Base-by-base conservation (phyloP, 1,140 invertebrate genomes). In the Gonioctena quinquepunctata region DNA sequence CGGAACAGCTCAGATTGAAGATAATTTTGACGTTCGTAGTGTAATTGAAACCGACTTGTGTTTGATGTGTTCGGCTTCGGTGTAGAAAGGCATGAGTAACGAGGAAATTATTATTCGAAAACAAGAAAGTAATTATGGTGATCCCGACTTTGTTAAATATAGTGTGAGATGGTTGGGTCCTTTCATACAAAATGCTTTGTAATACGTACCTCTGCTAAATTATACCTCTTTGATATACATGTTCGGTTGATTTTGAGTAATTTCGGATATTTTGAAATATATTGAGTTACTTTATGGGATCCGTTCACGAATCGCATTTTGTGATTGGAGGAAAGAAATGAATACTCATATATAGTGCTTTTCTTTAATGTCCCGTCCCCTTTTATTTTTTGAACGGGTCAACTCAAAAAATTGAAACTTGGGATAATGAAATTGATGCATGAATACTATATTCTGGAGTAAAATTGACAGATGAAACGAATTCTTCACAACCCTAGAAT, bases 61-160 rank as follows among this genome's bases (percentile, higher is more conserved):
- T 62, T 62, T 62, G 60, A 62, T 62, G 27, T 42, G 18, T 33
- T 62, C 27, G 60, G 60, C 27, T 19, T 1, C 22, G n/a, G 52
- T 54, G 52, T 54, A 54, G 52, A 54, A 54, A 54, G 52, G 52
- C 52, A 54, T 7, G 2, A 54, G 52, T 62, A 62, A 62, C 60
- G 26, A 62, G 60, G 26, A 62, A 62, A 62, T 62, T 48, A 27
- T 33, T 62, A 62, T 62, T 42, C 60, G 42, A 33, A 62, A 62
- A 62, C 60, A 62, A 62, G 27, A 19, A 42, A 19, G 6, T 62
- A 62, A 62, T 42, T 25, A 62, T 27, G 18, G 28, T 62, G 21
- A 62, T 62, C 16, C 19, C 16, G 18, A 16, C n/a, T 26, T 62
- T 62, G 28, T 62, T 62, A 62, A 62, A 62, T 62, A 42, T 62